Base-by-base conservation (phyloP, 2,888 invertebrate species). In the Melanophora roralis region DNA sequence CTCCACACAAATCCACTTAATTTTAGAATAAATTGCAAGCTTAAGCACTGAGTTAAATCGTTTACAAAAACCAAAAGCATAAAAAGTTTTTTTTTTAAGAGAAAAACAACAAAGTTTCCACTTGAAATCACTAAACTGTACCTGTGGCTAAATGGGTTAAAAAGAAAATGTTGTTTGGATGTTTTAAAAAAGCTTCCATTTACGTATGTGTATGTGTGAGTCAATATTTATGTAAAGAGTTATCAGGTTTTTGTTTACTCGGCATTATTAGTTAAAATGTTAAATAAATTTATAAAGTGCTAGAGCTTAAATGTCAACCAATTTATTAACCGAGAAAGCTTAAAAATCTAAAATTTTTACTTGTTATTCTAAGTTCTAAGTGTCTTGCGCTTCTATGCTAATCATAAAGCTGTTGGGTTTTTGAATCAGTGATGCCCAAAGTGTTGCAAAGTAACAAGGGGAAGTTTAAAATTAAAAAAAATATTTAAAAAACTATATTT, bases 61-160 rank as follows among this genome's bases (percentile, higher is more conserved):
- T 59, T 69, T 59, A 60, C 38, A 74, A 23, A 67, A 71, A 62
- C 3, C n/a, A 51, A 51, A 1, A 53, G 38, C 16, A 16, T 8
- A n/a, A 38, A 49, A 64, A 53, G 68, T 76, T 76, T 72, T 43
- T 71, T 6, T 27, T 27, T 27, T 27, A 5, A 5, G 3, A 27
- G 75, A 49, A 72, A 68, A 75, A 68, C 47, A 72, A 68, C 38
- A 72, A 76, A 80, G 72, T 80, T 80, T 80, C 80, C 76, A 76
- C 76, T 80, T 80, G 80, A 73, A 80, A 68, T 80, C 76, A 76
- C 76, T 80, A 80, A 80, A 80, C 76, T 80, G 80, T 76, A 80
- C 80, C 80, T 80, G 80, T 76, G 80, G 80, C 80, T 76, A 80
- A 80, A 80, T 80, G 80, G 80, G 80, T 76, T 80, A 80, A 69